Conservation (phyloP, 1,140 invertebrate genomes). For the Drosophila azteca region DNA sequence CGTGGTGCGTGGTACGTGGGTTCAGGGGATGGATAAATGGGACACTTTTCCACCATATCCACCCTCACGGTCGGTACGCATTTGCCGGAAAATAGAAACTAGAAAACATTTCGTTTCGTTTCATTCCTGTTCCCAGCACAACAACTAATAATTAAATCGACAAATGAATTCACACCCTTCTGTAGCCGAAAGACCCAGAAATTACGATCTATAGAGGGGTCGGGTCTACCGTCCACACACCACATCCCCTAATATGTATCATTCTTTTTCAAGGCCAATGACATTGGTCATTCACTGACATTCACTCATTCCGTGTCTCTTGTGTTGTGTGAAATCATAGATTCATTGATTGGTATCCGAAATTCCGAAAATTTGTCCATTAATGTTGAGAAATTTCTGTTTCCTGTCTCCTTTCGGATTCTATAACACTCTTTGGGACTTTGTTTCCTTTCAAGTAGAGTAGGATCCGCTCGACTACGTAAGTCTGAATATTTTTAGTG, state of each 20-base stretch:
- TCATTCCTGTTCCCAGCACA: constrained; percentile 14
- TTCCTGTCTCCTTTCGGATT: no score
- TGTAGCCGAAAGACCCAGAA: background rate
- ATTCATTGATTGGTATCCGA: background rate
- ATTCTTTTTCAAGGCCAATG: constrained; percentile 47
- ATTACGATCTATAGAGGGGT: constrained; percentile 24
- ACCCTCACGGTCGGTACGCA: no score
- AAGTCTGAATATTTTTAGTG: no score
- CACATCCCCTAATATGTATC: background rate
- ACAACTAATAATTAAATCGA: constrained; percentile 74
- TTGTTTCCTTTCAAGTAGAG: no score
- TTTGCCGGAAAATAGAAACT: no score
- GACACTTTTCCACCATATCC: no score
- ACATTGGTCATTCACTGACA: constrained; percentile 34
- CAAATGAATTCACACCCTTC: constrained; percentile 72
- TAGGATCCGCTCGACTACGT: no score
- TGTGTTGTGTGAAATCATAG: constrained; percentile 41
- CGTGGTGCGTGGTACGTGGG: no score
- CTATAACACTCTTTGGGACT: no score
- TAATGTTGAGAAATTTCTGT: no score
- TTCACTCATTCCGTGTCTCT: constrained; percentile 2
- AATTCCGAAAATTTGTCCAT: no score
- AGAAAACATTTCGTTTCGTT: background rate
- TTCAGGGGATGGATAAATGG: no score
- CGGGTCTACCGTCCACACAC: background rate